Evolutionary conservation across 2,113 vertebrate genomes (phyloP), one percentile per base, ranked within the genome.

Genomic region (Pseudorectes ferrugineus): DNA sequence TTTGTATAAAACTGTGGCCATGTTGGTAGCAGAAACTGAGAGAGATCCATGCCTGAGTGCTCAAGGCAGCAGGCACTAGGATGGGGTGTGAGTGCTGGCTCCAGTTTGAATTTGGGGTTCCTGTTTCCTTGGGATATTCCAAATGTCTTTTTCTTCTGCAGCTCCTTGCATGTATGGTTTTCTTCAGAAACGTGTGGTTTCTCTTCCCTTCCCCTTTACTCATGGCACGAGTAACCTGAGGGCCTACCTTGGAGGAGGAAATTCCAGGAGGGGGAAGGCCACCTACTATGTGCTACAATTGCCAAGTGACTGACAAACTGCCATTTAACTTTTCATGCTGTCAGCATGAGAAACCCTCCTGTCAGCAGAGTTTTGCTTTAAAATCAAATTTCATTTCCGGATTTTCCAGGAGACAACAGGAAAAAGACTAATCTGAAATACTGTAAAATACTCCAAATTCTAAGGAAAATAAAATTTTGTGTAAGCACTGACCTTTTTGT

Each of bases 201-300:
- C 55, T 80, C 29, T 89, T 94, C 71, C 55, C 57, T 83, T 93
- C 86, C 42, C 51, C 57, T 89, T 87, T 67, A 31, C 65, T 71
- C 43, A 10, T 46, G 84, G 61, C 73, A 55, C 28, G 36, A 71
- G 73, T 94, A 95, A 95, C 93, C 93, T 77, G 51, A 78, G 87
- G 89, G 89, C 70, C 84, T 96, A 68, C 80, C 89, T 96, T 93
- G 61, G 77, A 95, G 89, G 81, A 88, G 92, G 95, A 96, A 95
- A 95, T 93, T 94, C 77, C 85, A 71, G 84, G 74, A 63, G 77
- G 38, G 35, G 70, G 28, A 96, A 93, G 77, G 81, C 92, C 89
- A 68, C 92, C 92, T 93, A 84, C 52, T 22, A 65, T 25, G 70
- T 78, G 36, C 63, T 87, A 82, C 85, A 79, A 85, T 93, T 75